Evolutionary conservation across 2,888 invertebrate genomes (phyloP).

Genomic region (Seira ritae): DNA sequence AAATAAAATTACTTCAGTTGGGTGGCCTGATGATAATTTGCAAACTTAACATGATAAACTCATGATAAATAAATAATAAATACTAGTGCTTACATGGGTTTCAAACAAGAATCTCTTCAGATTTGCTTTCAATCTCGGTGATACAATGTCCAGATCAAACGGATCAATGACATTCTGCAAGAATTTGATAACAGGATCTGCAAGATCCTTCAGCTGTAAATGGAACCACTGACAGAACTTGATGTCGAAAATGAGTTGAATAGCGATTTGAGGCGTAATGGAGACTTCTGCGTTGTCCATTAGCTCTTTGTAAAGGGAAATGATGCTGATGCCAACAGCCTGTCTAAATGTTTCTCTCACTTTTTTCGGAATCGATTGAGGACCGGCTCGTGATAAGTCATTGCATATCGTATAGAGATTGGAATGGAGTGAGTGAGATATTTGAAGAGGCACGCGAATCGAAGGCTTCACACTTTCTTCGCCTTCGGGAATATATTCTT

Average conservation of each 20-base stretch:
- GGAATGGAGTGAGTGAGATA: conserved; percentile 67
- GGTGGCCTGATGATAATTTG: not conserved
- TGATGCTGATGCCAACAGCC: conserved; percentile 56
- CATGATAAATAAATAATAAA: not conserved
- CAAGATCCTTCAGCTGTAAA: conserved; percentile 58
- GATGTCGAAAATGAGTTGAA: conserved; percentile 71
- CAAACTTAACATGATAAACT: not conserved
- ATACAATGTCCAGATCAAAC: conserved; percentile 72
- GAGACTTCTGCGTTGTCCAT: conserved; percentile 18
- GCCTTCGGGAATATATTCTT: conserved; percentile 58
- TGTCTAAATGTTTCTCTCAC: conserved; percentile 67
- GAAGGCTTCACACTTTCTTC: conserved; percentile 69
- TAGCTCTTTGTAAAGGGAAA: conserved; percentile 55
- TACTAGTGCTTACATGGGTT: conserved; percentile 68
- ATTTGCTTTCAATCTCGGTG: conserved; percentile 67
- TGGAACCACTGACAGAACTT: conserved; percentile 72
- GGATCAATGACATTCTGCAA: conserved; percentile 68
- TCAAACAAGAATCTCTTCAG: conserved; percentile 71
- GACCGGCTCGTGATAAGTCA: conserved; percentile 66
- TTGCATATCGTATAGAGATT: conserved; percentile 63
- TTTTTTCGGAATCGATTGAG: conserved; percentile 70
- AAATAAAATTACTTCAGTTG: not conserved
- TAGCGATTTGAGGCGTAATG: conserved; percentile 60
- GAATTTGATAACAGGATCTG: conserved; percentile 59
- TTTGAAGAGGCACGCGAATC: conserved; percentile 69